These are phyloP conservation scores for Gasterosteus aculeatus DNA, from an alignment of 2,113 vertebrate species.

Conservation along the genomic window DNA sequence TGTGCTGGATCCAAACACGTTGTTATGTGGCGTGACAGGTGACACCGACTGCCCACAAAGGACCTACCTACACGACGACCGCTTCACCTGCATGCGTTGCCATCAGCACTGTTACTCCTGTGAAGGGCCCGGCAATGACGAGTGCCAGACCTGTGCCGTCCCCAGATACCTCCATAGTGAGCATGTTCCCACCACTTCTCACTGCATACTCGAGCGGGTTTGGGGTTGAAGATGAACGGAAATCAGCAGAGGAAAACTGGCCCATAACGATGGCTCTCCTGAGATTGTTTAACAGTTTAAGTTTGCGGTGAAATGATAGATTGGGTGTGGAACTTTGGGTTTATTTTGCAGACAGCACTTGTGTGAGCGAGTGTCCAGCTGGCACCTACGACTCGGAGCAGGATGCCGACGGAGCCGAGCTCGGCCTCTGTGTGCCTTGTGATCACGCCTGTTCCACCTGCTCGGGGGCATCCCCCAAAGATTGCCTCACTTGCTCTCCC, in stretches of 20 bases:
- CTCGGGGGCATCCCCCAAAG: conserved; percentile 73
- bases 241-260: not conserved
- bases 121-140: conserved; percentile 59
- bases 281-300: not conserved
- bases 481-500: conserved; percentile 78
- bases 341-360: conserved; percentile 72
- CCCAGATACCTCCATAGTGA: conserved; percentile 79
- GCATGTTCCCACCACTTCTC: conserved; percentile 28
- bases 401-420: conserved; percentile 74
- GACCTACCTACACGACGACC: conserved; percentile 80
- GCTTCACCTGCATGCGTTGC: conserved; percentile 82
- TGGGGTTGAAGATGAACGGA: not conserved
- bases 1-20: conserved; percentile 76
- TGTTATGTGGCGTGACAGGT: conserved; percentile 81
- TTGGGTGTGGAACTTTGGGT: not conserved
- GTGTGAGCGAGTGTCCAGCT: conserved; percentile 73
- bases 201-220: not conserved
- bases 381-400: conserved; percentile 74
- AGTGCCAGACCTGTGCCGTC: conserved; percentile 76
- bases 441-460: conserved; percentile 78
- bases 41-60: conserved; percentile 75
- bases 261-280: not conserved
- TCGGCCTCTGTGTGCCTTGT: conserved; percentile 79
- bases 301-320: not conserved
- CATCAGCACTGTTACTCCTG: conserved; percentile 77